A percentile compares a stretch with the other conserved stretches of the same genome.
phyloP scores from a whole-genome alignment of 1,140 invertebrate species.

The Drosophila triauraria region DNA sequence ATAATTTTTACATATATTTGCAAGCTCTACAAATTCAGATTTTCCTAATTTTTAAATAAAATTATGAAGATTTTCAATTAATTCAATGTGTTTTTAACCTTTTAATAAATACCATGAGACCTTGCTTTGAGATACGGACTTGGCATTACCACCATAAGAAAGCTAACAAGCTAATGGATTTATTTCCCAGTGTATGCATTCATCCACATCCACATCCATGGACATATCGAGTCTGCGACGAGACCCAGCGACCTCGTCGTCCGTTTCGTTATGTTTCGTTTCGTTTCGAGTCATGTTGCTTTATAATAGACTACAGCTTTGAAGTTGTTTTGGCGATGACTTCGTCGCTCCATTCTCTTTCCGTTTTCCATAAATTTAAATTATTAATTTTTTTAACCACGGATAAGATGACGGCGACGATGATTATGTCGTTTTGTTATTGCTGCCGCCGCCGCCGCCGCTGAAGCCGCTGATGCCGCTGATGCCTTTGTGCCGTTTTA shows the following conservation, averaged over 20 bases:
- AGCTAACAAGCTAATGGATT: no score
- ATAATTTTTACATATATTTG: no score
- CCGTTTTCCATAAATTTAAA: slow-evolving; percentile 81
- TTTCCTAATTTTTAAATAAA: no score
- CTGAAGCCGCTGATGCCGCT: slow-evolving; percentile 1
- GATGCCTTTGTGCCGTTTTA: slow-evolving; percentile 76
- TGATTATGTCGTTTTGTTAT: slow-evolving; percentile 82
- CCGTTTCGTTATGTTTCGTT: slow-evolving; percentile 19
- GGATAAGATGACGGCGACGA: slow-evolving; percentile 80
- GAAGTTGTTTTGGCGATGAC: slow-evolving; percentile 78
- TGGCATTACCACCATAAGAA: no score
- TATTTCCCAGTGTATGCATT: slow-evolving; percentile 17
- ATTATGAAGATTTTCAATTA: no score
- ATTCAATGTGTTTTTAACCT: no score
- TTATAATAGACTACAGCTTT: slow-evolving; percentile 80
- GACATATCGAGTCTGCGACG: slow-evolving; percentile 50
- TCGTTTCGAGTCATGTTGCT: slow-evolving; percentile 65
- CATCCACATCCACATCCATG: slow-evolving; percentile 30
- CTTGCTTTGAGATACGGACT: no score
- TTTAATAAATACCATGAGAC: no score
- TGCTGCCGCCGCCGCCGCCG: slow-evolving; percentile 47
- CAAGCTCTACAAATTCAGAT: no score
- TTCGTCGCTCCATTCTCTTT: slow-evolving; percentile 80
- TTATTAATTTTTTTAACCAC: slow-evolving; percentile 82
- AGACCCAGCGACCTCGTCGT: slow-evolving; percentile 38